phyloP scores from a whole-genome alignment of 2,888 invertebrate genomes.

The Protodeltote pygarga region DNA sequence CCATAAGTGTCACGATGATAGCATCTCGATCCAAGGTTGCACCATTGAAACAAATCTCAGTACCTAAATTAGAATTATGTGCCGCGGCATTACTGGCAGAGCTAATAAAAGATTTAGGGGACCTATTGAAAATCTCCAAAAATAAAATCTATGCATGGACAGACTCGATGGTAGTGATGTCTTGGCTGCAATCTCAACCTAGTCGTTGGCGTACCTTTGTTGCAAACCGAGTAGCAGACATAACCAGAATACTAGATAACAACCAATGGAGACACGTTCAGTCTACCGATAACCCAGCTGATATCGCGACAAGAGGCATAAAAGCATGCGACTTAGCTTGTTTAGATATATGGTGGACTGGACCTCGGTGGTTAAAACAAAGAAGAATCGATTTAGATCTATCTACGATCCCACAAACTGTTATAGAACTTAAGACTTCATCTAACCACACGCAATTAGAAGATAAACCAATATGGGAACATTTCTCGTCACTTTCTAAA shows the following conservation, averaged over 20 bases:
- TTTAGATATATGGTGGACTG: neutral
- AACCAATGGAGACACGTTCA: slow-evolving; percentile 1
- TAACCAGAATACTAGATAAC: slow-evolving; percentile 2
- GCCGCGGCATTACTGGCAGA: neutral
- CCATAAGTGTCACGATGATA: neutral
- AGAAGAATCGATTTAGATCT: neutral
- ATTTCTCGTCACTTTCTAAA: neutral
- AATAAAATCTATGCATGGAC: slow-evolving; percentile 19
- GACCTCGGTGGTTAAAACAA: neutral
- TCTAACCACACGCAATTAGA: too few species aligned
- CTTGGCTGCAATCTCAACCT: slow-evolving; percentile 19
- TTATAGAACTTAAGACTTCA: neutral
- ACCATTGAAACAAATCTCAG: neutral
- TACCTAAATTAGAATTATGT: neutral
- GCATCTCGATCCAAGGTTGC: neutral
- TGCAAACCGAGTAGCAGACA: slow-evolving; percentile 19
- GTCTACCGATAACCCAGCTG: neutral
- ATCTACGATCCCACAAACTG: neutral
- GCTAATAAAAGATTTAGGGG: too few species aligned
- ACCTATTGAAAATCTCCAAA: slow-evolving; percentile 11
- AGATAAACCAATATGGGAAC: slow-evolving; percentile 1
- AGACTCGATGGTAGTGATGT: slow-evolving; percentile 27
- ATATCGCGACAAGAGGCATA: slow-evolving; percentile 2
- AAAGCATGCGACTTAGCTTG: neutral
- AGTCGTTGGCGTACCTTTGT: slow-evolving; percentile 13